phyloP scores from a whole-genome alignment of 2,888 invertebrate genomes.

The Volucella zonaria region DNA sequence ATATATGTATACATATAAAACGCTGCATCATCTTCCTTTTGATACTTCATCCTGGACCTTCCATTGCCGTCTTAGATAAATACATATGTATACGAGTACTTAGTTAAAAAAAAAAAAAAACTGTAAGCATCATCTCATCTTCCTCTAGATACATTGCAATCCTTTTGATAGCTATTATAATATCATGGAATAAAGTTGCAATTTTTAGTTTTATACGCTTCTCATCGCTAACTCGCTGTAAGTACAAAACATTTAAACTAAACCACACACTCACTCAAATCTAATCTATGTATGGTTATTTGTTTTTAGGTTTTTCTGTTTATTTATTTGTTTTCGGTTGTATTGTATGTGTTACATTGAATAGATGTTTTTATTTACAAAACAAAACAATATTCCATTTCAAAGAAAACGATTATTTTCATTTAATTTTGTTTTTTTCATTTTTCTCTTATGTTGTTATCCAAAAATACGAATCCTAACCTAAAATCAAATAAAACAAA shows the following conservation, averaged over 20 bases:
- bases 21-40: too few species aligned
- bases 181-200: constrained; percentile 6
- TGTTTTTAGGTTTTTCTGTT: constrained; percentile 18
- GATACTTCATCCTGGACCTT: too few species aligned
- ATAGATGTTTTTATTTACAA: constrained; percentile 24
- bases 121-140: too few species aligned
- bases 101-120: too few species aligned
- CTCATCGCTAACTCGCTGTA: constrained; percentile 35
- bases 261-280: constrained; percentile 12
- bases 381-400: constrained; percentile 3
- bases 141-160: too few species aligned
- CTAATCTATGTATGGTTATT: constrained; percentile 12
- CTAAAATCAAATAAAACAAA: constrained; percentile 30
- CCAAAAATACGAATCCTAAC: constrained; percentile 47
- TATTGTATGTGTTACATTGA: constrained; percentile 5
- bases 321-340: constrained; percentile 34
- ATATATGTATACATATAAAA: too few species aligned
- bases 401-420: constrained; percentile 43
- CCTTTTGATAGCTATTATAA: too few species aligned
- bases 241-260: constrained; percentile 21
- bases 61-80: too few species aligned
- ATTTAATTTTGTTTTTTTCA: constrained; percentile 55
- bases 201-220: constrained; percentile 26
- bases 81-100: too few species aligned
- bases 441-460: constrained; percentile 62